These are phyloP conservation scores for Drosophila demipolita DNA, from an alignment of 2,888 invertebrate genomes.

Conservation along the genomic window DNA sequence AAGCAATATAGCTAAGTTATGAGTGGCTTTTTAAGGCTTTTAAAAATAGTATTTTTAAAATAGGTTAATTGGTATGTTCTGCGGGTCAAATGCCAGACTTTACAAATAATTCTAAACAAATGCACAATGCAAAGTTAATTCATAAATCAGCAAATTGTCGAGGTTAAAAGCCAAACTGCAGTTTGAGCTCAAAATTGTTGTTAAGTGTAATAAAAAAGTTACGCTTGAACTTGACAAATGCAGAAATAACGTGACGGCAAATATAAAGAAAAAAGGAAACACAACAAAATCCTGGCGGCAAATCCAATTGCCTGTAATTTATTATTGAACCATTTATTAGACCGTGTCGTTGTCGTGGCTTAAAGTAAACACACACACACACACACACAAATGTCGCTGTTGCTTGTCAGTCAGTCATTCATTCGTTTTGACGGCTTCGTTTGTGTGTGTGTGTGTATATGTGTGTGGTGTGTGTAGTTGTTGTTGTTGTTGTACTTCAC, in stretches of 20 bases:
- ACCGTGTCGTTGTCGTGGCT: conserved; percentile 53
- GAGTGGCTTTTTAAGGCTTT: not conserved
- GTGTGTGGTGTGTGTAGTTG: not conserved
- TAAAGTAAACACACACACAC: conserved; percentile 16
- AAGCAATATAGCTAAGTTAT: not conserved
- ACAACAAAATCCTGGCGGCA: conserved; percentile 52
- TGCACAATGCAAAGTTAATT: not conserved
- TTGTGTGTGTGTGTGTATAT: conserved; percentile 16
- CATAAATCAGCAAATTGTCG: not conserved
- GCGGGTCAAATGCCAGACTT: not conserved
- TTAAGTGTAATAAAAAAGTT: conserved; percentile 53
- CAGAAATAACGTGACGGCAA: conserved; percentile 76
- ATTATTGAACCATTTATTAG: conserved; percentile 79
- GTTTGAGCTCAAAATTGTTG: conserved; percentile 31
- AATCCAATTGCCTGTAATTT: conserved; percentile 54
- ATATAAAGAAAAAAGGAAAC: conserved; percentile 21
- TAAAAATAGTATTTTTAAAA: not conserved
- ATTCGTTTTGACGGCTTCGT: conserved; percentile 63
- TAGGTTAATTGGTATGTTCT: not conserved
- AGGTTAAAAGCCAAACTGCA: not conserved
- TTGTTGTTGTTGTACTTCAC: conserved; percentile 29
- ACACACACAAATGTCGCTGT: conserved; percentile 69
- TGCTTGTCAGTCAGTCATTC: conserved; percentile 76
- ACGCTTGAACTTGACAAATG: conserved; percentile 81
- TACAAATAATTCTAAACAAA: not conserved